phyloP scores from a whole-genome alignment of 2,113 vertebrate genomes.

The Petrocephalus microphthalmus region DNA sequence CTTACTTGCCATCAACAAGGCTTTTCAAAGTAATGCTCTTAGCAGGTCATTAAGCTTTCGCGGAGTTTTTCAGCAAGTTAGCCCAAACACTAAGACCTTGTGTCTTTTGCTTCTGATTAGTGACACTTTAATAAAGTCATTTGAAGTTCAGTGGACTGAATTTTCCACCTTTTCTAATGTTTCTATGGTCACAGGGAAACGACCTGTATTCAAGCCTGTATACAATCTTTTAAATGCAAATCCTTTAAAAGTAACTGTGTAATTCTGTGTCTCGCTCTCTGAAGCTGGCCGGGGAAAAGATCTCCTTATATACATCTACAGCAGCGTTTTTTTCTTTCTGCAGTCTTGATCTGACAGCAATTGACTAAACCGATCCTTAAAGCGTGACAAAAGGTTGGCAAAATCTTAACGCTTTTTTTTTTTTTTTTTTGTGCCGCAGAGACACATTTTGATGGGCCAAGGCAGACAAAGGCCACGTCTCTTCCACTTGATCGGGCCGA shows the following conservation, averaged over 20 bases:
- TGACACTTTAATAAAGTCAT: slow-evolving; percentile 99
- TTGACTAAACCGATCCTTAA: slow-evolving; percentile 74
- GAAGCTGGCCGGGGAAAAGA: slow-evolving; percentile 61
- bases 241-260: slow-evolving; percentile 78
- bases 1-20: slow-evolving; percentile 56
- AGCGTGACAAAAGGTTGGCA: slow-evolving; percentile 77
- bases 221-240: slow-evolving; percentile 93
- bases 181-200: slow-evolving; percentile 88
- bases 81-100: slow-evolving; percentile 81
- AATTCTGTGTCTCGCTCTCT: slow-evolving; percentile 73
- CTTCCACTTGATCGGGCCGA: slow-evolving; percentile 84
- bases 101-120: slow-evolving; percentile 92
- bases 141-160: slow-evolving; percentile 95
- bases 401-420: slow-evolving; percentile 70
- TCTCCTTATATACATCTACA: slow-evolving; percentile 56
- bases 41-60: slow-evolving; percentile 73
- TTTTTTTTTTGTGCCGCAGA: slow-evolving; percentile 56
- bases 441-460: slow-evolving; percentile 55
- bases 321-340: slow-evolving; percentile 67
- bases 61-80: slow-evolving; percentile 70
- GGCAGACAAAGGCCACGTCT: slow-evolving; percentile 70
- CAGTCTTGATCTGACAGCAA: slow-evolving; percentile 74
- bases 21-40: slow-evolving; percentile 71
- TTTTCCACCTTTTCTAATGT: slow-evolving; percentile 94
- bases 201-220: slow-evolving; percentile 74